Percentiles rank a stretch among this genome's conserved stretches.
These are phyloP conservation scores for Diadophis punctatus DNA, from an alignment of 2,113 vertebrate species.

Conservation along the genomic window DNA sequence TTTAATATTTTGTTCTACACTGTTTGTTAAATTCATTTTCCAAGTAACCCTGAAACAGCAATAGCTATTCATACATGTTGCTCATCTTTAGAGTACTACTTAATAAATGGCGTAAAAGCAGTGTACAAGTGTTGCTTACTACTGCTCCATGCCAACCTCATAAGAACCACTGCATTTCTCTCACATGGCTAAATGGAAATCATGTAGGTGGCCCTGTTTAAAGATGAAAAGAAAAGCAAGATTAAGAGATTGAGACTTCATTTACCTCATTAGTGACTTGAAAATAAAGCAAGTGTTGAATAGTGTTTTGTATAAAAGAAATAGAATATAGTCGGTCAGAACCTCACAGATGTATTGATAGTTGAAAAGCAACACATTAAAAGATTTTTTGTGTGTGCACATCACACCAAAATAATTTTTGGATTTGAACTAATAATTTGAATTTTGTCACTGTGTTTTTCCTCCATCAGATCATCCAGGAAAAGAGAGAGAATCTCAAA, in stretches of 20 bases:
- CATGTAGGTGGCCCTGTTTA: constrained; percentile 10
- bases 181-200: constrained; percentile 21
- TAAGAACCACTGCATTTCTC: constrained; percentile 4
- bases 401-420: not conserved
- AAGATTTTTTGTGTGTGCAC: constrained; percentile 29
- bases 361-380: constrained; percentile 14
- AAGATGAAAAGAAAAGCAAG: not conserved
- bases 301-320: constrained; percentile 15
- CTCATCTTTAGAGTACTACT: not conserved
- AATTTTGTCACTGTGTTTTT: constrained; percentile 7
- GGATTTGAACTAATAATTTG: constrained; percentile 23
- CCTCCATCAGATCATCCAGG: constrained; percentile 18
- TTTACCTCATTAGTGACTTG: constrained; percentile 5
- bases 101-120: not conserved
- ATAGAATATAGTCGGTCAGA: constrained; percentile 14
- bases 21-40: not conserved
- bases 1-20: not conserved
- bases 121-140: not conserved
- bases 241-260: constrained; percentile 21
- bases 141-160: not conserved
- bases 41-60: not conserved
- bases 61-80: not conserved
- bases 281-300: not conserved
- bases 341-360: constrained; percentile 5
- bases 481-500: constrained; percentile 33